Evolutionary conservation across 2,888 invertebrate species (phyloP), one percentile per base, ranked within the genome.

Genomic region (Sinodicranocentrus sp.): DNA sequence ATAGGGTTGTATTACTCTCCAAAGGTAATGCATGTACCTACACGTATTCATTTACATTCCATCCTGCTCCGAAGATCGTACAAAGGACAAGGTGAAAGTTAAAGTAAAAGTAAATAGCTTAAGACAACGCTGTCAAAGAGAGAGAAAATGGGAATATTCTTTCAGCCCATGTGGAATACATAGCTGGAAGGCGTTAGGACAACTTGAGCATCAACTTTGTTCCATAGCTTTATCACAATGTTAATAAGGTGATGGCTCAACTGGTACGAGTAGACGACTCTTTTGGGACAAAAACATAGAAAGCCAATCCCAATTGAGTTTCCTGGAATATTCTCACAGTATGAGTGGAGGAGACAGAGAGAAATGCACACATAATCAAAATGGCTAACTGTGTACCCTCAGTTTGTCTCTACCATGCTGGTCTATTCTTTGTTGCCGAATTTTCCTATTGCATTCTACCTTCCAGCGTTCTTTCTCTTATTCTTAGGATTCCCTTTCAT

Each of bases 81-180:
- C n/a, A n/a, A 61, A 63, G 21, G 61, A 65, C 75, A 75, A 73
- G 28, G 44, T 33, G 21, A n/a, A 65, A 44, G 33, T 28, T 52
- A 52, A 65, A 75, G 75, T 75, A 75, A 75, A 75, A 57, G 39
- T 65, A 65, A 65, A 65, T 65, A 68, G 65, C 43, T 39, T 39
- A 23, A 21, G 23, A 65, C 39, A 43, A 39, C 65, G 6, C 13
- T 21, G 13, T 39, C 43, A 43, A 21, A 13, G 43, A 3, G 43
- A 17, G 43, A 43, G 65, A 43, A 39, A 33, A 13, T 23, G n/a
- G n/a, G n/a, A n/a, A n/a, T n/a, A n/a, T n/a, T n/a, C n/a, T n/a
- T n/a, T n/a, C 1, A 61, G 61, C 3, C 39, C 39, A 61, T 28
- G 48, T 48, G 3, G 15, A 10, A 28, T n/a, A n/a, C 26, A 61